A percentile compares a stretch with the other conserved stretches of the same genome.
phyloP scores from a whole-genome alignment of 2,113 vertebrate species.

The Pipra filicauda region DNA sequence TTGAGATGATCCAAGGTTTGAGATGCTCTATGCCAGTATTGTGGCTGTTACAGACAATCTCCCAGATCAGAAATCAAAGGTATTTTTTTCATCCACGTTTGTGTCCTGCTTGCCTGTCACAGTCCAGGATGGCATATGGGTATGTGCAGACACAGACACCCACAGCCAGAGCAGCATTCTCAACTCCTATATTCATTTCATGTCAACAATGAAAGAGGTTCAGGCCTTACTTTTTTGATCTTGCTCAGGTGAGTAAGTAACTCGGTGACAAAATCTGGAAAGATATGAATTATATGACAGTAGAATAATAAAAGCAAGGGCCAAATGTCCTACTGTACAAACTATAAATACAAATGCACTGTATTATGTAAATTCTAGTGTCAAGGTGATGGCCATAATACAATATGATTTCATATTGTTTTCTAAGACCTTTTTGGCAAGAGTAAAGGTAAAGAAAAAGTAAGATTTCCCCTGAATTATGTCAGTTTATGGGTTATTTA shows the following conservation, averaged over 20 bases:
- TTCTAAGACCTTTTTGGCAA: not conserved
- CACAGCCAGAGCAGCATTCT: not conserved
- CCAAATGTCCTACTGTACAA: not conserved
- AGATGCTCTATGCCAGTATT: not conserved
- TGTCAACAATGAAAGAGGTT: not conserved
- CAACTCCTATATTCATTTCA: not conserved
- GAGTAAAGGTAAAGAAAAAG: not conserved
- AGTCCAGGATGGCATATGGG: not conserved
- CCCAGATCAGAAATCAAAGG: not conserved
- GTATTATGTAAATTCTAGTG: not conserved
- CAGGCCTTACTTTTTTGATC: not conserved
- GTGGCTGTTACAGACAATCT: not conserved
- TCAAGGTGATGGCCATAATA: not conserved
- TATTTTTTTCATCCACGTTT: not conserved
- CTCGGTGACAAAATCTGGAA: not conserved
- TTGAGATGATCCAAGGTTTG: not conserved
- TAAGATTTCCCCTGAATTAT: not conserved
- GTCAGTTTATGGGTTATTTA: not conserved
- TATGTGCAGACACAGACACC: not conserved
- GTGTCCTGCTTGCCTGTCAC: not conserved
- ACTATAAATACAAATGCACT: not conserved
- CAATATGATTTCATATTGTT: not conserved
- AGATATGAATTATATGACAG: not conserved
- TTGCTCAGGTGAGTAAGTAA: not conserved
- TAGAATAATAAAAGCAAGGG: not conserved